These are phyloP conservation scores for Bothrops jararaca DNA, from an alignment of 2,113 vertebrate species.

Conservation along the genomic window DNA sequence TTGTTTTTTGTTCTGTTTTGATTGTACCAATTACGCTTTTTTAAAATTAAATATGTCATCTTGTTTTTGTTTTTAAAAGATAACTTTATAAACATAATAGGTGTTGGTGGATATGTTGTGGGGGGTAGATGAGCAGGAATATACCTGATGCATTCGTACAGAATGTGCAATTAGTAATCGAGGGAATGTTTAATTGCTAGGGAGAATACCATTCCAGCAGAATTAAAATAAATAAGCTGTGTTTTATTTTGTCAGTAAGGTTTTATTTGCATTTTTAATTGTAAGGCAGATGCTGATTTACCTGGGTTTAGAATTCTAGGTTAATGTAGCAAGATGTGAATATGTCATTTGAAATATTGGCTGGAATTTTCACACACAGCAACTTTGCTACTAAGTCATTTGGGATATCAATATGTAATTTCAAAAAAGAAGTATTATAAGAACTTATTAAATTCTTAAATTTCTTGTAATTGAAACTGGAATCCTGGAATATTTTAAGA, in stretches of 20 bases:
- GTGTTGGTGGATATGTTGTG: neutral
- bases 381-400: neutral
- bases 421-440: neutral
- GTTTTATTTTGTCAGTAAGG: slow-evolving; percentile 58
- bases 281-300: slow-evolving; percentile 58
- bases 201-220: slow-evolving; percentile 30
- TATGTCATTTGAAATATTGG: slow-evolving; percentile 23
- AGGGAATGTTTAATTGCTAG: neutral
- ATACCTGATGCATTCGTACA: neutral
- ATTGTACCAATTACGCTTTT: slow-evolving; percentile 17
- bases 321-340: slow-evolving; percentile 39
- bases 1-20: neutral
- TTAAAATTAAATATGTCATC: slow-evolving; percentile 8
- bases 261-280: slow-evolving; percentile 64
- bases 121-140: neutral
- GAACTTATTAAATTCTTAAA: slow-evolving; percentile 5
- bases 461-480: neutral
- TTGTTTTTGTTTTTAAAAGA: neutral
- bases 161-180: neutral
- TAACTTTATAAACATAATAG: neutral
- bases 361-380: neutral
- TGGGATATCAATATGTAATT: neutral
- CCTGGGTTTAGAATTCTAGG: slow-evolving; percentile 17
- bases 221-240: slow-evolving; percentile 52
- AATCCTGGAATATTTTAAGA: neutral